Evolutionary conservation across 1,140 invertebrate genomes (phyloP), one percentile per base, ranked within the genome.

Genomic region (Macrotrachela quadricornifera): DNA sequence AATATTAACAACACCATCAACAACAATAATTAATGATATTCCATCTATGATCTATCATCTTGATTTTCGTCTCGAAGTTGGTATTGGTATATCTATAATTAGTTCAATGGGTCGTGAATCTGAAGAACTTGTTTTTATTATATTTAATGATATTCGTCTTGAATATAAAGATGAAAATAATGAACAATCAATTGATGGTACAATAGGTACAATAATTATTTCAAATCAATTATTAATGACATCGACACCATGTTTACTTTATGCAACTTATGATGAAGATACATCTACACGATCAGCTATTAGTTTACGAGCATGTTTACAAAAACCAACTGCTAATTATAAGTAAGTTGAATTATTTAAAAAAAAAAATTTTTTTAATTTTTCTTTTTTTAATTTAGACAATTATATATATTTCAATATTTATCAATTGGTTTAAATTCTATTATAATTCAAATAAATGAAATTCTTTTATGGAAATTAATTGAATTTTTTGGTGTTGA

Each of bases 81-180:
- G 84, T 14, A 62, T 94, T 43, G 86, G 85, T 13, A 68, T 94
- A 21, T 92, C 86, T 16, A 65, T 94, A 18, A 79, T 83, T 2
- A 77, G 81, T 49, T 74, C 75, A 54, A 77, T 78, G 9, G 74
- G 78, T 58, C 60, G 57, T 43, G 54, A 62, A 9, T 64, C 64
- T 6, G 84, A 91, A 63, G 90, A 96, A 69, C 71, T 96, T 12
- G 62, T 91, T 39, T 92, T 85, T 67, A 76, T 80, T 15, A 74
- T 77, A 50, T 74, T 68, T 1, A 50, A 30, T 51, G 61, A 59
- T 40, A 51, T 63, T 16, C 13, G 53, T 18, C 10, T 57, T 46
- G 46, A 50, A 45, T 57, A 30, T 30, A 47, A 46, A 44, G 37
- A 44, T 45, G 15, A 41, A 50, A 41, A 36, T 39, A 38, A 50